Percentiles rank a stretch among this genome's conserved stretches.
Evolutionary conservation across 2,113 vertebrate genomes (phyloP).

Genomic region (Saccopteryx bilineata): DNA sequence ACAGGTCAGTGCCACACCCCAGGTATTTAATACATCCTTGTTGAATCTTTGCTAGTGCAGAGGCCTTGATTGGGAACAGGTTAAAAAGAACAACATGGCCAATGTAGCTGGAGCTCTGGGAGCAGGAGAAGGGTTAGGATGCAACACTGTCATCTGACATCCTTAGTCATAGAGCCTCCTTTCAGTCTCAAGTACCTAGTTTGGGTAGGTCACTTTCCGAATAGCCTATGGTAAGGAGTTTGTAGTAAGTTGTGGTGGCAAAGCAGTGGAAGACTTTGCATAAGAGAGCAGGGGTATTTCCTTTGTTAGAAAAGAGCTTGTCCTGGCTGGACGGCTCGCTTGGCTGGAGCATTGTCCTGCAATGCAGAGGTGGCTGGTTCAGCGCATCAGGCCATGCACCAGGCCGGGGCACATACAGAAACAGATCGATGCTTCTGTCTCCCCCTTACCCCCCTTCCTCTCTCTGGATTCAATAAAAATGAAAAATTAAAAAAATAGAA

Average conservation of each 20-base stretch:
- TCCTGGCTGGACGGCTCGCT: neutral
- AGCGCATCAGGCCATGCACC: too few species aligned
- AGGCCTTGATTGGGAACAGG: neutral
- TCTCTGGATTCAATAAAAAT: too few species aligned
- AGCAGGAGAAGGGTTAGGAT: neutral
- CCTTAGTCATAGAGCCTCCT: neutral
- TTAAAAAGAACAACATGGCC: neutral
- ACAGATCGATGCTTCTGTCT: too few species aligned
- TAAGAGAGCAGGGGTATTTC: neutral
- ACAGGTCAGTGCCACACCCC: too few species aligned
- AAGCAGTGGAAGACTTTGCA: neutral
- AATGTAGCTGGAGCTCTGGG: neutral
- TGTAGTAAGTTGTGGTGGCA: neutral
- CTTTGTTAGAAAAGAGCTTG: neutral
- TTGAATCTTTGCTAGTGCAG: neutral
- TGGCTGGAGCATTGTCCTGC: too few species aligned
- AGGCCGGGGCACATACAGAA: too few species aligned
- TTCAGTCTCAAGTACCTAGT: neutral
- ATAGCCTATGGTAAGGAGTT: neutral
- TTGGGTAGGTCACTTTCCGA: neutral
- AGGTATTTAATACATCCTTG: neutral
- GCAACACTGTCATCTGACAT: neutral
- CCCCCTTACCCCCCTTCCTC: too few species aligned
- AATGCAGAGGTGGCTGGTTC: too few species aligned
- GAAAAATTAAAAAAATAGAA: too few species aligned